Base-by-base conservation (phyloP, 2,113 vertebrate species). In the Podarcis cretensis region DNA sequence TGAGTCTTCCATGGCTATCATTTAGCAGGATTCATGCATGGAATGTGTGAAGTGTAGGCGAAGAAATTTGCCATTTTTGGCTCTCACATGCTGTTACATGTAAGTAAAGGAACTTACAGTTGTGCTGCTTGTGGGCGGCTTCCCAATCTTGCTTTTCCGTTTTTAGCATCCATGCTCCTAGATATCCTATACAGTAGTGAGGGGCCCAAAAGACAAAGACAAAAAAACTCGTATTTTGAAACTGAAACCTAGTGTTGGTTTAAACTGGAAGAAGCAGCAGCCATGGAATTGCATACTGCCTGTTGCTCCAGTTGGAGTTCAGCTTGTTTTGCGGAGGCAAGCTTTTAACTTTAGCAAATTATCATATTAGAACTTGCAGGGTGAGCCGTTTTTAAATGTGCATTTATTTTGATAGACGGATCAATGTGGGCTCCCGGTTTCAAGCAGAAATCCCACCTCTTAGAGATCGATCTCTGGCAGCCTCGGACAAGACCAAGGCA, bases 381-480 rank as follows among this genome's bases (percentile, higher is more conserved):
- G 6, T 40, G 4, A 43, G 6, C 1, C 27, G n/a, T 87, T 66
- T 86, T 23, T 0, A 89, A 71, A 75, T 1, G 1, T 84, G n/a
- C 90, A 54, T 76, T n/a, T 90, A 57, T 87, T 79, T 89, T 80
- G 88, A 48, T 94, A 99, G 99, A 85, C 97, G 98, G 92, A 99
- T 99, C 95, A 99, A 99, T 16, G 98, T 99, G 54, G 99, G 99
- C 75, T 96, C 97, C 66, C 97, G 97, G 57, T 99, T 99, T 96
- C 99, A 99, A 95, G 99, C 99, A 0, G 98, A 99, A 95, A 98
- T 99, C 81, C 99, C 99, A 2, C 96, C 95, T 37, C 96, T 99
- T 80, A 97, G 97, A 92, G 98, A 98, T 91, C 96, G 96, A 13
- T 93, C 97, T 3, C 96, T 97, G 81, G 98, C 98, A 10, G 97